Conservation (phyloP, 2,888 invertebrate species). For the Lysandra bellargus region DNA sequence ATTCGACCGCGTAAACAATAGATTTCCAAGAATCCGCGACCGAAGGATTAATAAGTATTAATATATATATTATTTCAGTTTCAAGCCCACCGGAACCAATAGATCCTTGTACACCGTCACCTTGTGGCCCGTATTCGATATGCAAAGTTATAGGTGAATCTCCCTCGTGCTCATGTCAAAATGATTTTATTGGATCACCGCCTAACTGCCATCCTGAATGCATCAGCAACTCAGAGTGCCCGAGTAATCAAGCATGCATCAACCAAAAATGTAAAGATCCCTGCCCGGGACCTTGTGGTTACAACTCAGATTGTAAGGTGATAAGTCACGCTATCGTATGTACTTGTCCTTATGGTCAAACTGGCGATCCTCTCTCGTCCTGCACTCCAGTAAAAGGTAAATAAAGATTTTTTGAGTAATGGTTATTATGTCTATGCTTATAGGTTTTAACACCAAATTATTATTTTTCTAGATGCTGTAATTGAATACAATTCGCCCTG, state of each 20-base stretch:
- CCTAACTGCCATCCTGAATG: conserved; percentile 86
- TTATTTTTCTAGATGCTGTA: conserved; percentile 55
- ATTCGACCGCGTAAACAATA: too few relatives aligned
- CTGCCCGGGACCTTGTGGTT: conserved; percentile 85
- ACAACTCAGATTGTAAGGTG: conserved; percentile 86
- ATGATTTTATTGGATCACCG: conserved; percentile 81
- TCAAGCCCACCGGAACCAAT: conserved; percentile 63
- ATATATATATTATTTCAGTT: conserved; percentile 48
- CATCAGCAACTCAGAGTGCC: conserved; percentile 84
- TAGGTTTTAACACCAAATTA: neutral
- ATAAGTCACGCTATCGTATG: conserved; percentile 86
- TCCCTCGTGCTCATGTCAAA: conserved; percentile 84
- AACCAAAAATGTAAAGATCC: conserved; percentile 86
- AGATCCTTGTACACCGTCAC: conserved; percentile 84
- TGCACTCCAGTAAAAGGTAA: conserved; percentile 69
- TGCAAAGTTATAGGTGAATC: conserved; percentile 83
- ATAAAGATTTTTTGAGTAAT: neutral
- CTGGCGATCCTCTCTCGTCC: conserved; percentile 83
- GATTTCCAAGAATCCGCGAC: too few relatives aligned
- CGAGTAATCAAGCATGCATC: conserved; percentile 83
- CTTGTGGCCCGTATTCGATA: conserved; percentile 84
- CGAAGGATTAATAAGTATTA: neutral
- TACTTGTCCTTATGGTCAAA: conserved; percentile 82
- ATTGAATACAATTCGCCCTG: conserved; percentile 81
- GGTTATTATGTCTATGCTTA: too few relatives aligned